Percentiles rank a stretch among this genome's conserved stretches.
Evolutionary conservation across 2,797 vertebrate genomes (phyloP).

Genomic region (Pseudochromis fuscus): DNA sequence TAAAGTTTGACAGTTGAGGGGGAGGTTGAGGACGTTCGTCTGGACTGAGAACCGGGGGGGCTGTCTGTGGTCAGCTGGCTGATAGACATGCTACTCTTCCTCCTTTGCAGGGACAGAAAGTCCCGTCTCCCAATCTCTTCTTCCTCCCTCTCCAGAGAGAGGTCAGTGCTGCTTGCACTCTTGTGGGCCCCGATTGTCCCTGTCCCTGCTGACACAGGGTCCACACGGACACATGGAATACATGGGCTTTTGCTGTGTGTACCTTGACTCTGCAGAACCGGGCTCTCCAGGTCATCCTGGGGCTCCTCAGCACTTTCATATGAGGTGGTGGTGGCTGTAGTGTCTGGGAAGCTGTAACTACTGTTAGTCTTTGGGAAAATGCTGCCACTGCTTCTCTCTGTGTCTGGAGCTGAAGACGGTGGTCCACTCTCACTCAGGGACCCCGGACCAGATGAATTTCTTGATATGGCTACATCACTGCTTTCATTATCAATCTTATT

Average conservation of each 20-base stretch:
- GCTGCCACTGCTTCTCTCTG: constrained; percentile 74
- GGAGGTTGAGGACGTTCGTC: constrained; percentile 64
- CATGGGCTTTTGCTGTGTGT: constrained; percentile 2
- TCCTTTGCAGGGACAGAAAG: constrained; percentile 70
- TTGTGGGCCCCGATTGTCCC: constrained; percentile 63
- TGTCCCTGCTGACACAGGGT: constrained; percentile 21
- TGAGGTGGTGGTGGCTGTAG: constrained; percentile 75
- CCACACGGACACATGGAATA: constrained; percentile 53
- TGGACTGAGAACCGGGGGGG: constrained; percentile 63
- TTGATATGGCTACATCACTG: constrained; percentile 41
- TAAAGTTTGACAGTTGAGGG: constrained; percentile 87
- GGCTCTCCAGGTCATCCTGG: constrained; percentile 76
- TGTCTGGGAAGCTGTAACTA: constrained; percentile 82
- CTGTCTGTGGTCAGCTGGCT: constrained; percentile 75
- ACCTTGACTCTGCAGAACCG: constrained; percentile 24
- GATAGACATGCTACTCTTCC: constrained; percentile 79
- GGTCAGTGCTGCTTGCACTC: constrained; percentile 78
- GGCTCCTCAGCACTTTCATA: constrained; percentile 83
- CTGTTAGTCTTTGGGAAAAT: constrained; percentile 80
- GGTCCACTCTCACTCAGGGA: constrained; percentile 73
- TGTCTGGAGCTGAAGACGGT: constrained; percentile 65
- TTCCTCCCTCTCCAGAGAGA: constrained; percentile 69
- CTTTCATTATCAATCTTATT: constrained; percentile 30
- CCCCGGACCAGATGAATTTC: constrained; percentile 68
- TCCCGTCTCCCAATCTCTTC: constrained; percentile 52